Base-by-base conservation (phyloP, 2,888 invertebrate species). In the Troides helena region DNA sequence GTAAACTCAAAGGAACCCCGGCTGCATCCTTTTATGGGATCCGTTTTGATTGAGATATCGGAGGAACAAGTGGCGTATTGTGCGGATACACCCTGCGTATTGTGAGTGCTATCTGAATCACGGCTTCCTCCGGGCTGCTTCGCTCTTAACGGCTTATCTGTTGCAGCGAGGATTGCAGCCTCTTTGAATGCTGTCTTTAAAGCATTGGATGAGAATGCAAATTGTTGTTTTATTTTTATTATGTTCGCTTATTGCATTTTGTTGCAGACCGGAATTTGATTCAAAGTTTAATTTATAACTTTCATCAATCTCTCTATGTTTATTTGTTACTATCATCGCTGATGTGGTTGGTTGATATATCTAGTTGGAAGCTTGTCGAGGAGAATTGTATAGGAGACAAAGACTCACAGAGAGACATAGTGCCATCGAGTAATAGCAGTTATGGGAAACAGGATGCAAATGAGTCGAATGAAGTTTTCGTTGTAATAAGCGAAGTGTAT, bases 1-100 rank as follows among this genome's bases (percentile, higher is more conserved):
- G 68, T 70, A 67, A 73, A 65, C 68, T 76, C 72, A 74, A 76
- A 72, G 73, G 69, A 64, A 69, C 73, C 72, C 69, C 70, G 61
- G 25, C 56, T 12, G 25, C 43, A 64, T 21, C 62, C 57, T 50
- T 58, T 65, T 60, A 64, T 61, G 68, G 71, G 64, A 63, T 60
- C 30, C 46, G 57, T 62, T 67, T 64, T 61, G 72, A 75, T 75
- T 75, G 75, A 75, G 75, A 75, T 71, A 71, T 73, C 69, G 68
- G 62, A 12, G 63, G 67, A 69, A 74, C 73, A 72, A 71, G 72
- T 46, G 72, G 56, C 36, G 43, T 65, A 71, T 72, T 75, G 73
- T 74, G 66, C 46, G 30, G 59, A 63, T 68, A 63, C 46, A 68
- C 43, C 21, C 53, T 23, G 61, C 57, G 61, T 61, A 70, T 64